Evolutionary conservation across 2,113 vertebrate genomes (phyloP), one percentile per base, ranked within the genome.

Genomic region (Forbesichthys papilliferus): DNA sequence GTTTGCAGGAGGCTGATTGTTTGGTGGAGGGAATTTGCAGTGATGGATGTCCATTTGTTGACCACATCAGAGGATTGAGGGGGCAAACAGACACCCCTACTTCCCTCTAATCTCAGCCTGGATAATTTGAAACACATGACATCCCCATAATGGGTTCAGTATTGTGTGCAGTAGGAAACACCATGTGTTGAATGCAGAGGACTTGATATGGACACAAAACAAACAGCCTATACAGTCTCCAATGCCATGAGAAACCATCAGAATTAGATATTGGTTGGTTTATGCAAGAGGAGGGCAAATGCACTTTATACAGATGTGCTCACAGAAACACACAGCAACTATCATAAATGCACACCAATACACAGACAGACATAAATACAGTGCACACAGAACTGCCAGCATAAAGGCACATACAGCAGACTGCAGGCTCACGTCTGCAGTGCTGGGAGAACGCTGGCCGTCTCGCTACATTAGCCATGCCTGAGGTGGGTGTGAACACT

Each of bases 71-170:
- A 84, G 52, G 54, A 57, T 52, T 12, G 71, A 18, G 48, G 69
- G 75, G 80, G 77, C 71, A 68, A 74, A 80, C 72, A 80, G 82
- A 83, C 82, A 83, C 77, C 11, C 83, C 54, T 18, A 8, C 56
- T 77, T 81, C 81, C 84, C 81, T 86, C 81, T 87, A 91, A 91
- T 90, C 88, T 83, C 73, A 53, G 80, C 73, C 69, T 60, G 74
- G 73, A 69, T 91, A 91, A 91, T 91, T 81, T 87, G 76, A 89
- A 91, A 87, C 86, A 91, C 87, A 91, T 90, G 86, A 82, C 68
- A 77, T 27, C 74, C 62, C 75, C 63, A 87, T 90, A 89, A 90
- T 87, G 87, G 85, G 83, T 86, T 69, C 80, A 85, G 78, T 89
- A 77, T 91, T 84, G 81, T 82, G 78, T 66, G 66, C 77, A 73